Base-by-base conservation (phyloP, 2,797 vertebrate species). In the Parauchenoglanis ngamensis region DNA sequence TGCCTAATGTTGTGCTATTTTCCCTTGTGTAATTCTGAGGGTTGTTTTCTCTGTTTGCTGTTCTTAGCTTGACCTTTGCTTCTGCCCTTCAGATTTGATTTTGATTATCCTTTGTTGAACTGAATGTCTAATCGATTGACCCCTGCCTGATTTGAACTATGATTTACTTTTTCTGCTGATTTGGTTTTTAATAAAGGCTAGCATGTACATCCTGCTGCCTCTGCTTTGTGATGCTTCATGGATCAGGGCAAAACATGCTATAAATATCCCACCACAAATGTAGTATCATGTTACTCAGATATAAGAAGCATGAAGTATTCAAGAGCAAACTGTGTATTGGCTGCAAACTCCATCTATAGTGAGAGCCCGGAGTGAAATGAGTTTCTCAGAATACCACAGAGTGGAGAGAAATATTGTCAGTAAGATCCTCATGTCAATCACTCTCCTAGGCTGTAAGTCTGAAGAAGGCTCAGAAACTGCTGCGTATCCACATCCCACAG, bases 301-400 rank as follows among this genome's bases (percentile, higher is more conserved):
- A 85, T 75, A 85, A 90, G 82, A 44, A 65, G 31, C 85, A 73
- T 87, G 77, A 87, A 75, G 83, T 85, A 84, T 85, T 86, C 87
- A 83, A 81, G 85, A 72, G 56, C 82, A 68, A 21, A 83, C 85
- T 89, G 87, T 89, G 73, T 52, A 31, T 85, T 31, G 44, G 85
- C 78, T 87, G 83, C 67, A 75, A 31, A 87, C 84, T 73, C 35
- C 21, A 54, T 86, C 63, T 65, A 56, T 57, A 46, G 68, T 1
- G 11, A 85, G 63, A 78, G 72, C 72, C 49, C 21, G 15, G 25
- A 52, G 56, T 65, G 35, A 85, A 86, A 89, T 88, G 87, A 89
- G 76, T 88, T 81, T 83, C 59, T 80, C 59, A 40, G 83, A 81
- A 81, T 73, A 59, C 56, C 87, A 85, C 82, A 80, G 86, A 68